A percentile compares a stretch with the other conserved stretches of the same genome.
Evolutionary conservation across 2,888 invertebrate genomes (phyloP).

Genomic region (Platynereis dumerilii): DNA sequence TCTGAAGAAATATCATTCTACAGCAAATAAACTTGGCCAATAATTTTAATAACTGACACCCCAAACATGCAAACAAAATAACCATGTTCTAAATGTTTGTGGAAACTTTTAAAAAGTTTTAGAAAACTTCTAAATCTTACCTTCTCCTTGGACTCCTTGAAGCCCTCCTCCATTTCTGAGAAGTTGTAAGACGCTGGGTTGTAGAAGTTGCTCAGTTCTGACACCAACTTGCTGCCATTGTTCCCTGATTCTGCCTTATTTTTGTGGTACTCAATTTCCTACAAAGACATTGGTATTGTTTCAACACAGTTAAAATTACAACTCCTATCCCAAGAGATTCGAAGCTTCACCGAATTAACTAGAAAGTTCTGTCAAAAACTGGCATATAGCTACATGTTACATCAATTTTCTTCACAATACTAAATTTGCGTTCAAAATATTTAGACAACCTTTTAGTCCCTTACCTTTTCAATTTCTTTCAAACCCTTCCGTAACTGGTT

Average conservation of each 20-base stretch:
- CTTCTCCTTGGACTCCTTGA: conserved; percentile 91
- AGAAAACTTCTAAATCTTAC: too few relatives aligned
- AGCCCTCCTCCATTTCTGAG: conserved; percentile 89
- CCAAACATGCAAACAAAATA: too few relatives aligned
- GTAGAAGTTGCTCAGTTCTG: conserved; percentile 94
- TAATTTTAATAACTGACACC: too few relatives aligned
- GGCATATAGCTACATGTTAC: too few relatives aligned
- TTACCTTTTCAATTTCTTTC: conserved; percentile 77
- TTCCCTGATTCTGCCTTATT: conserved; percentile 67
- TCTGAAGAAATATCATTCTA: too few relatives aligned
- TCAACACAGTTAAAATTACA: not conserved
- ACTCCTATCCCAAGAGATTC: not conserved
- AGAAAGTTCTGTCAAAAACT: conserved; percentile 40
- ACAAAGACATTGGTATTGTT: conserved; percentile 28
- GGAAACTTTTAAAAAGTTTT: too few relatives aligned
- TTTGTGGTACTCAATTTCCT: conserved; percentile 88
- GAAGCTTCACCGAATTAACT: not conserved
- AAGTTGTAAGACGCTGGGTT: conserved; percentile 89
- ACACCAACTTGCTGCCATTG: conserved; percentile 81
- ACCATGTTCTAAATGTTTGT: too few relatives aligned
- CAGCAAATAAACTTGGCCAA: too few relatives aligned
- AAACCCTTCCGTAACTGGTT: conserved; percentile 81
- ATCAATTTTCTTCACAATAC: too few relatives aligned
- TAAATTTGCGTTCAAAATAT: too few relatives aligned
- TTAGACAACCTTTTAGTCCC: too few relatives aligned